These are phyloP conservation scores for Frankliniella fusca DNA, from an alignment of 2,888 invertebrate genomes.

Conservation along the genomic window DNA sequence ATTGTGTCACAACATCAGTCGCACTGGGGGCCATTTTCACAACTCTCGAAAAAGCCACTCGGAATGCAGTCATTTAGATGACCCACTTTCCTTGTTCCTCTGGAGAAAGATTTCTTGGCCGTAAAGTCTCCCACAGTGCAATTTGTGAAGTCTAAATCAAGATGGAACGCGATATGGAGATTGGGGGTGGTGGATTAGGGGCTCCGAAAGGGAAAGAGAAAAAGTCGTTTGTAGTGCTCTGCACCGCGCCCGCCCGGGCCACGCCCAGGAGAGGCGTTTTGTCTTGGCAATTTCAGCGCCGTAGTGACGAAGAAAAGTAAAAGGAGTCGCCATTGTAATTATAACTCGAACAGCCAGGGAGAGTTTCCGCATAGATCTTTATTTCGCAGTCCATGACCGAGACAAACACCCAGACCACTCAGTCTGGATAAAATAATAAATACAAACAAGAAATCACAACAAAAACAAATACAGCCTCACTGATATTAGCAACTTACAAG, in stretches of 20 bases:
- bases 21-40: not conserved
- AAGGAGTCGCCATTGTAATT: too few relatives aligned
- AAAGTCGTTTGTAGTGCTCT: not conserved
- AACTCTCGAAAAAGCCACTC: not conserved
- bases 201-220: not conserved
- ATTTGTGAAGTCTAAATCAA: conserved; percentile 4
- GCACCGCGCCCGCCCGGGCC: too few relatives aligned
- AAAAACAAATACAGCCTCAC: conserved; percentile 17
- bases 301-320: too few relatives aligned
- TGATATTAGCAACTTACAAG: not conserved
- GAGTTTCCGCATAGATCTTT: not conserved
- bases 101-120: not conserved
- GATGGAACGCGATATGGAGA: conserved; percentile 9
- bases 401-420: not conserved
- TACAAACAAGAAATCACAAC: conserved; percentile 2
- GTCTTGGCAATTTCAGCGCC: too few relatives aligned
- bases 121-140: conserved; percentile 22
- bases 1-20: conserved; percentile 19
- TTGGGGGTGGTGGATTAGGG: not conserved
- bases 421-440: conserved; percentile 16
- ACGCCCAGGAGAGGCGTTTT: too few relatives aligned
- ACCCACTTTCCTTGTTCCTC: conserved; percentile 14
- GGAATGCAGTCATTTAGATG: not conserved
- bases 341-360: not conserved
- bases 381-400: not conserved